Evolutionary conservation across 2,888 invertebrate genomes (phyloP).

Genomic region (Drosophila meridionalis): DNA sequence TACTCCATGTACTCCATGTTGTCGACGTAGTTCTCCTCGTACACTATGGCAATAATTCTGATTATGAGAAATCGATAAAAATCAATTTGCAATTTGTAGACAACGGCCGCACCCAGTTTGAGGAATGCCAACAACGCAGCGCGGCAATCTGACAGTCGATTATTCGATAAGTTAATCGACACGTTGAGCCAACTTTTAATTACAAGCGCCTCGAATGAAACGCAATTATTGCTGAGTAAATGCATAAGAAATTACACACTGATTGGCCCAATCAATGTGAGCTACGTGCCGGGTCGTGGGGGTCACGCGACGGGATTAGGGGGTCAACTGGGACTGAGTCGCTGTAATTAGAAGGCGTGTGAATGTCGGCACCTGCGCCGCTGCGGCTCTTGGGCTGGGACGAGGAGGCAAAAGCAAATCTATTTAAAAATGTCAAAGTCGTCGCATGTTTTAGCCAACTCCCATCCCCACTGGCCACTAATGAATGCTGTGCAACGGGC

Average conservation of each 20-base stretch:
- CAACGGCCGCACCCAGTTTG: constrained; percentile 56
- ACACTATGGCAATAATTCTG: constrained; percentile 62
- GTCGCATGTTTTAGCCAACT: not conserved
- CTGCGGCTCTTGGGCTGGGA: constrained; percentile 60
- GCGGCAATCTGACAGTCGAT: constrained; percentile 18
- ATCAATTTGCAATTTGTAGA: constrained; percentile 79
- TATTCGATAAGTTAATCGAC: constrained; percentile 58
- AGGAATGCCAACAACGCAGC: constrained; percentile 5
- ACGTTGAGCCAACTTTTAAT: constrained; percentile 60
- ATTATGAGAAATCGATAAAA: constrained; percentile 78
- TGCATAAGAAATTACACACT: constrained; percentile 35
- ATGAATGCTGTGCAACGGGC: constrained; percentile 43
- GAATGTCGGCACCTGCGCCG: constrained; percentile 70
- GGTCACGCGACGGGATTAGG: not conserved
- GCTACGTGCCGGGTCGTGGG: not conserved
- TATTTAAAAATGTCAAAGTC: constrained; percentile 64
- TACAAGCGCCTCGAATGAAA: constrained; percentile 52
- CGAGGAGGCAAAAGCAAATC: constrained; percentile 38
- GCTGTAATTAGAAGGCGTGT: constrained; percentile 51
- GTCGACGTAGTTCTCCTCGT: constrained; percentile 16
- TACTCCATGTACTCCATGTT: not conserved
- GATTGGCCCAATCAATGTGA: constrained; percentile 58
- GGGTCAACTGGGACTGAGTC: not conserved
- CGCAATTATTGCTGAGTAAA: constrained; percentile 55
- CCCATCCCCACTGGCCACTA: not conserved